Conservation (phyloP, 2,797 vertebrate genomes). For the Eospalax fontanierii region DNA sequence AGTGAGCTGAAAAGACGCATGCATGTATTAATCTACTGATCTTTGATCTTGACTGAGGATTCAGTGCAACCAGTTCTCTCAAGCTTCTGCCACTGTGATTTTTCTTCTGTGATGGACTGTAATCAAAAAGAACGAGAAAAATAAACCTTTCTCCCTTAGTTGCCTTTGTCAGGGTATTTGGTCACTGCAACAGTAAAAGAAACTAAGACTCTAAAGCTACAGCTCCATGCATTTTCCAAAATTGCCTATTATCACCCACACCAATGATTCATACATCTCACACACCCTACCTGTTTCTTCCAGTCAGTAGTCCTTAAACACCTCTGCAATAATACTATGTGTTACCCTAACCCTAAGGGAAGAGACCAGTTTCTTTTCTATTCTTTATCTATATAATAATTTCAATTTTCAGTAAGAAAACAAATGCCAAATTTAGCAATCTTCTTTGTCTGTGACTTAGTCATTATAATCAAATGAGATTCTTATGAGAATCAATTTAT, state of each 20-base stretch:
- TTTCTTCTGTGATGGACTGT: neutral
- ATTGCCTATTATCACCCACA: neutral
- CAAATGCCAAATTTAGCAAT: neutral
- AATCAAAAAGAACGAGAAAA: too few relatives aligned
- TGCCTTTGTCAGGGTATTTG: neutral
- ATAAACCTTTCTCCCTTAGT: neutral
- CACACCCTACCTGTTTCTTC: neutral
- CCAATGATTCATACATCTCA: neutral
- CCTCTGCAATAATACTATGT: neutral
- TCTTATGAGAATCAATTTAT: constrained; percentile 41
- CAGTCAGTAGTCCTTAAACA: neutral
- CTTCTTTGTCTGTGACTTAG: neutral
- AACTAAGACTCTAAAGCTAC: neutral
- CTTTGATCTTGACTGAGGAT: neutral
- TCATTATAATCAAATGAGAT: neutral
- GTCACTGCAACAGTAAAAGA: neutral
- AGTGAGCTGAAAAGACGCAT: neutral
- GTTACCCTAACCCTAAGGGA: neutral
- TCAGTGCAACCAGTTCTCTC: neutral
- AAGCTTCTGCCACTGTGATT: neutral
- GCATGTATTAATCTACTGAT: neutral
- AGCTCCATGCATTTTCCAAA: neutral
- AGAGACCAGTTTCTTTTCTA: neutral
- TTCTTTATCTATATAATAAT: neutral
- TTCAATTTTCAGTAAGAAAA: neutral